A percentile compares a stretch with the other conserved stretches of the same genome.
Conservation (phyloP, 2,113 vertebrate genomes). For the Jaculus jaculus region DNA sequence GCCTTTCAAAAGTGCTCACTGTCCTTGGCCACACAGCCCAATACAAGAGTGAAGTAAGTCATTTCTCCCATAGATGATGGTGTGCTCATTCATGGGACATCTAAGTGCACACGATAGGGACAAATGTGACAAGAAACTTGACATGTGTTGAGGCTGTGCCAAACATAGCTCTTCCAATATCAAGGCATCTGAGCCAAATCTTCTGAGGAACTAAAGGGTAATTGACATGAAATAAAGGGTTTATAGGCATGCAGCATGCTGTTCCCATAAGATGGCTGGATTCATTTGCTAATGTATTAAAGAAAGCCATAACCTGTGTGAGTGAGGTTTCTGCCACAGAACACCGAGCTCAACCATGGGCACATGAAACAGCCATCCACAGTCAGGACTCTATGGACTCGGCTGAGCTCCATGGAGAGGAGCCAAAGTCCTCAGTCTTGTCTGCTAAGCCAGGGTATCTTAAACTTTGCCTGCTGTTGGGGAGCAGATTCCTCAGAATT, state of each 20-base stretch:
- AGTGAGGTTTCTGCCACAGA: neutral
- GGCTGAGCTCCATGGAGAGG: neutral
- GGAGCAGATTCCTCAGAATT: no score
- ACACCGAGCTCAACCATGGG: neutral
- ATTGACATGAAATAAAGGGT: neutral
- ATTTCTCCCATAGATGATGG: slow-evolving; percentile 58
- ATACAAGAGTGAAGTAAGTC: slow-evolving; percentile 49
- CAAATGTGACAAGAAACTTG: slow-evolving; percentile 61
- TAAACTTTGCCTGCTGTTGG: neutral
- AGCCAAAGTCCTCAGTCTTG: neutral
- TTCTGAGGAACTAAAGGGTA: neutral
- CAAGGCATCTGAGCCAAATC: neutral
- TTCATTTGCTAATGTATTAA: neutral
- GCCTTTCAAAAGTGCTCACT: slow-evolving; percentile 42
- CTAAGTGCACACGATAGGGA: slow-evolving; percentile 53
- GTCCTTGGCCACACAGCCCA: neutral
- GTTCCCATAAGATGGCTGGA: neutral
- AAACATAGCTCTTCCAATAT: slow-evolving; percentile 56
- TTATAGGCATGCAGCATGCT: neutral
- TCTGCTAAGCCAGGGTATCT: neutral
- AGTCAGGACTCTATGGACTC: neutral
- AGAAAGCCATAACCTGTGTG: neutral
- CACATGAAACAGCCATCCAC: neutral
- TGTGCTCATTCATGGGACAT: slow-evolving; percentile 70
- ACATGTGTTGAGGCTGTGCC: slow-evolving; percentile 2